Base-by-base conservation (phyloP, 2,888 invertebrate species). In the Ochlodes sylvanus region DNA sequence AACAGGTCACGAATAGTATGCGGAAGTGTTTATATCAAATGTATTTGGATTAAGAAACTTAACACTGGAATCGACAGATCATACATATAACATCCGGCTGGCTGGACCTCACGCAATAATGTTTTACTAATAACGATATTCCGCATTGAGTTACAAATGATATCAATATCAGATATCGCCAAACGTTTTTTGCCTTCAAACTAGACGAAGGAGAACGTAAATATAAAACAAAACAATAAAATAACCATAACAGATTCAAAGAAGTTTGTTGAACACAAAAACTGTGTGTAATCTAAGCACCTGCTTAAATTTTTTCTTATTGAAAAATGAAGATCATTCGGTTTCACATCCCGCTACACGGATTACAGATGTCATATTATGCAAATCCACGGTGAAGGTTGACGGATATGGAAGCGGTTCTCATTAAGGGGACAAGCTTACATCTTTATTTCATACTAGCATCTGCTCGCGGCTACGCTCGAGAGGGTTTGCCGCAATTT, bases 351-450 rank as follows among this genome's bases (percentile, higher is more conserved):
- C 69, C 54, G 38, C 56, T 61, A 66, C 57, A 75, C 72, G 77
- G 71, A 77, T 75, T 75, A 79, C 80, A 78, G 75, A 74, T 81
- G 83, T 83, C 80, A 74, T 76, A 80, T 84, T 85, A 87, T 86
- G 86, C 84, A 85, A 87, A 86, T 87, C 80, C 75, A 50, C 54
- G 68, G 70, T 70, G 78, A 77, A 79, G 76, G 75, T 78, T 83
- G 79, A 78, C 79, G 76, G 76, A 79, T 80, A 71, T 77, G 79
- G 77, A 73, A 75, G 74, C 73, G 38, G 34, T 56, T 38, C 62
- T 54, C 47, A 17, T 56, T 62, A 62, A 55, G 67, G 66, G 42
- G 56, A 55, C 56, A 61, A 44, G 62, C 67, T 55, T 62, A 68
- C 67, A 61, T 61, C 61, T 68, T 62, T 62, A 67, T 67, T 67